phyloP scores from a whole-genome alignment of 2,888 invertebrate species.

The Andrena chrysosceles region DNA sequence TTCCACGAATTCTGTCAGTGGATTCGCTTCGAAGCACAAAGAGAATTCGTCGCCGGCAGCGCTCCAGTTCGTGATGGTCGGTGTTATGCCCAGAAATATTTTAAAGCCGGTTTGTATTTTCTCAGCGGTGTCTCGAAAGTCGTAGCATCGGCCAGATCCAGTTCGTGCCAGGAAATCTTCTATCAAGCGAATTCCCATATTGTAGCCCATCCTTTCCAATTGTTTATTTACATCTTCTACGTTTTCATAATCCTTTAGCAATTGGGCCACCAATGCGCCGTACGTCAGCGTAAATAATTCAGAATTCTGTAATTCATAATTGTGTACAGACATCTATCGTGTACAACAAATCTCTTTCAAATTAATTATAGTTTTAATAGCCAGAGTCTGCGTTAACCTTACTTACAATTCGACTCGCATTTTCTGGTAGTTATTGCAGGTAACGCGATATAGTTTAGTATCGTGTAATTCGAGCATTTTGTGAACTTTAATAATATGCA shows the following conservation, averaged over 20 bases:
- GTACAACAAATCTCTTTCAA: background rate
- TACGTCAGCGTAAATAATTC: constrained; percentile 99
- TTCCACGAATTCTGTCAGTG: constrained; percentile 98
- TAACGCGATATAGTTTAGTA: background rate
- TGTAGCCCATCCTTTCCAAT: constrained; percentile 97
- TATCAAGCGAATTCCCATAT: constrained; percentile 98
- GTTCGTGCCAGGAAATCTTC: constrained; percentile 99
- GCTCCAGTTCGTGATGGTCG: constrained; percentile 97
- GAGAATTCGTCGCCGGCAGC: constrained; percentile 98
- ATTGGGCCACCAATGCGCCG: constrained; percentile 98
- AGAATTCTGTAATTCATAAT: constrained; percentile 90
- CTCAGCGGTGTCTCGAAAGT: constrained; percentile 98
- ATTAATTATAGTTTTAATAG: background rate
- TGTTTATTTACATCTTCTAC: constrained; percentile 99
- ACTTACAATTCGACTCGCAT: background rate
- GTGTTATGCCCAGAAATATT: constrained; percentile 92
- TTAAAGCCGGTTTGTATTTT: constrained; percentile 93
- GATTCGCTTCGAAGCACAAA: constrained; percentile 96
- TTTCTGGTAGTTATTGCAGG: background rate
- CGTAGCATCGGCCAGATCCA: constrained; percentile 95
- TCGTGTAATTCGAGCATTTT: background rate
- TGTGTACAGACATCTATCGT: background rate
- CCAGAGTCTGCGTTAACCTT: constrained; percentile 27
- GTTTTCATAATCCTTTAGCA: constrained; percentile 98
- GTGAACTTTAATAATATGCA: background rate